These are phyloP conservation scores for Murina feae DNA, from an alignment of 2,113 vertebrate genomes.

Conservation along the genomic window DNA sequence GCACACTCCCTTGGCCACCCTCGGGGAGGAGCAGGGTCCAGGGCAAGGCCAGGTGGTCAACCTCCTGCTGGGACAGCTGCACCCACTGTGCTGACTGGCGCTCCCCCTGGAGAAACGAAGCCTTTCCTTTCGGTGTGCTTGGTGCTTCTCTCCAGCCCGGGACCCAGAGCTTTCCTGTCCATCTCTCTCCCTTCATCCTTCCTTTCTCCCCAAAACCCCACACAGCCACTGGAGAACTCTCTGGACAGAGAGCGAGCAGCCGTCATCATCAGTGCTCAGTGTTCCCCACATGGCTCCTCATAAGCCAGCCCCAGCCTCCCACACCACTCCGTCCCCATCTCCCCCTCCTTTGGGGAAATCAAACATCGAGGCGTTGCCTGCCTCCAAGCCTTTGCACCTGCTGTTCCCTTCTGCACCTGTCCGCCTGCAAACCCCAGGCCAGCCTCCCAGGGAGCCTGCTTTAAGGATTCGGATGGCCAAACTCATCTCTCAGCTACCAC, in stretches of 20 bases:
- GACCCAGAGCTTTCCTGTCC: background rate
- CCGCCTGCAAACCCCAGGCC: too few relatives aligned
- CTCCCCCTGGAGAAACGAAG: accelerated
- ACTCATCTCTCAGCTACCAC: accelerated
- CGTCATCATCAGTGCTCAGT: accelerated
- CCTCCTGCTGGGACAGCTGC: too few relatives aligned
- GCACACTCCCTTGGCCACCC: background rate
- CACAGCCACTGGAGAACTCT: background rate
- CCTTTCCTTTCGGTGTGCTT: background rate
- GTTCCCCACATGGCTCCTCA: background rate
- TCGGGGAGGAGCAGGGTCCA: background rate
- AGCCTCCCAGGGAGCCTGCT: background rate
- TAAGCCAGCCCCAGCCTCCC: background rate
- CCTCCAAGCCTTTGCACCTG: background rate
- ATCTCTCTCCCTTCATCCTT: background rate
- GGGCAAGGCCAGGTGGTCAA: background rate
- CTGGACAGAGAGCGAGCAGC: accelerated
- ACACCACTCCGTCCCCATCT: background rate
- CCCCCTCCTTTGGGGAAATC: background rate
- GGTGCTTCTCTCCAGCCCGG: accelerated
- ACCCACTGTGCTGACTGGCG: accelerated
- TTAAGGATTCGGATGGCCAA: accelerated
- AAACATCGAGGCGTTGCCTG: accelerated
- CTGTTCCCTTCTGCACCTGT: too few relatives aligned
- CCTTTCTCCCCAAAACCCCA: too few relatives aligned